Conservation (phyloP, 2,797 vertebrate species). For the Molothrus aeneus region DNA sequence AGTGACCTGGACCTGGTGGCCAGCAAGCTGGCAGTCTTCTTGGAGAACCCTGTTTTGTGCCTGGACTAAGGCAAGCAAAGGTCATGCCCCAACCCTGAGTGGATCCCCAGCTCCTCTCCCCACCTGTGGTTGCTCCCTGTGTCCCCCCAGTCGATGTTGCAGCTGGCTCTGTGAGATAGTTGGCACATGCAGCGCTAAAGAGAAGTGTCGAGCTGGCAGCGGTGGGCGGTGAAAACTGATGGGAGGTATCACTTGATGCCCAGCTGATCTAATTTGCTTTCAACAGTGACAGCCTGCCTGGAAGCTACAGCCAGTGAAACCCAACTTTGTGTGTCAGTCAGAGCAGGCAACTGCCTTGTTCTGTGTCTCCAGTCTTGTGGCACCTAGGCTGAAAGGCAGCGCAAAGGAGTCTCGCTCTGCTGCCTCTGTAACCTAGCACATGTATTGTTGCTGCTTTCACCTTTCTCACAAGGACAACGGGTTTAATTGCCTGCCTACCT, state of each 20-base stretch:
- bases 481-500: not conserved
- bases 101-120: not conserved
- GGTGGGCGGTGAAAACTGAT: conserved; percentile 40
- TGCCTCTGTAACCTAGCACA: not conserved
- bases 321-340: not conserved
- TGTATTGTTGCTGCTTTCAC: not conserved
- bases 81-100: not conserved
- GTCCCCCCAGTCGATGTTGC: conserved; percentile 26
- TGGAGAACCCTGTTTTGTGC: conserved; percentile 72
- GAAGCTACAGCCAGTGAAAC: conserved; percentile 7
- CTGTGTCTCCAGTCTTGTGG: not conserved
- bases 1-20: conserved; percentile 79
- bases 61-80: conserved; percentile 50
- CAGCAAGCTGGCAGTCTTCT: conserved; percentile 78
- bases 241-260: conserved; percentile 29
- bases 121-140: not conserved
- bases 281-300: conserved; percentile 36
- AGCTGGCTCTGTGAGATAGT: conserved; percentile 23
- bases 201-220: conserved; percentile 49
- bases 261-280: conserved; percentile 14
- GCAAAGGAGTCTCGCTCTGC: not conserved
- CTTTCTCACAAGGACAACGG: not conserved
- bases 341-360: not conserved
- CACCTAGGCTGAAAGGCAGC: not conserved
- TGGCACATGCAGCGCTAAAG: conserved; percentile 10